Evolutionary conservation across 2,888 invertebrate species (phyloP).

Genomic region (Strigamia crassipes): DNA sequence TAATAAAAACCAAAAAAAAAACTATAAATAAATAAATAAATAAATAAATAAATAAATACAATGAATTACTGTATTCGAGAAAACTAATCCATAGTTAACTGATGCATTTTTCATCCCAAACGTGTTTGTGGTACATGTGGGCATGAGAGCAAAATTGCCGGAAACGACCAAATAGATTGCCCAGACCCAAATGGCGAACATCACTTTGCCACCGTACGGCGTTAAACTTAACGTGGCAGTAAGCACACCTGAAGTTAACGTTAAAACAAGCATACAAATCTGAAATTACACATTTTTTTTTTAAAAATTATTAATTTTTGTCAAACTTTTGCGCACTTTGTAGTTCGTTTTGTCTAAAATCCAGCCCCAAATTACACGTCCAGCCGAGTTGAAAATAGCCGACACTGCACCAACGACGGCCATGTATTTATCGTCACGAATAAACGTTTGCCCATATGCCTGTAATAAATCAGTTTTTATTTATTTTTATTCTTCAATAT

Average conservation of each 20-base stretch:
- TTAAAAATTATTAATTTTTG: neutral
- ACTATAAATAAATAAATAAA: slow-evolving; percentile 22
- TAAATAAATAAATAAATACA: slow-evolving; percentile 47
- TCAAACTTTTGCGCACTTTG: slow-evolving; percentile 54
- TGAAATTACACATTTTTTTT: slow-evolving; percentile 48
- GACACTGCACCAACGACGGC: slow-evolving; percentile 61
- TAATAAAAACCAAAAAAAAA: slow-evolving; percentile 48
- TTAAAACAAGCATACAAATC: slow-evolving; percentile 53
- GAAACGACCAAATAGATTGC: slow-evolving; percentile 57
- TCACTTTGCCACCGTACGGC: slow-evolving; percentile 53
- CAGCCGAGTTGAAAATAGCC: slow-evolving; percentile 61
- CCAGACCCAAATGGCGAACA: slow-evolving; percentile 57
- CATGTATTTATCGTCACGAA: slow-evolving; percentile 62
- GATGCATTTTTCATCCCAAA: slow-evolving; percentile 57
- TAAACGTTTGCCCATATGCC: slow-evolving; percentile 60
- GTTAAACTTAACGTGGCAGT: slow-evolving; percentile 54
- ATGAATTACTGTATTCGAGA: slow-evolving; percentile 55
- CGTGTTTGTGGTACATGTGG: slow-evolving; percentile 57
- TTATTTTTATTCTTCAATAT: neutral
- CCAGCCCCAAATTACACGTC: slow-evolving; percentile 61
- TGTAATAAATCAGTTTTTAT: slow-evolving; percentile 50
- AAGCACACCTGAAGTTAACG: slow-evolving; percentile 50
- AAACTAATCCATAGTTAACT: slow-evolving; percentile 57
- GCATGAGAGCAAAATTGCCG: slow-evolving; percentile 57
- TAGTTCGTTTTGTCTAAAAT: slow-evolving; percentile 60